Evolutionary conservation across 2,888 invertebrate genomes (phyloP).

Genomic region (Iphiclides podalirius): DNA sequence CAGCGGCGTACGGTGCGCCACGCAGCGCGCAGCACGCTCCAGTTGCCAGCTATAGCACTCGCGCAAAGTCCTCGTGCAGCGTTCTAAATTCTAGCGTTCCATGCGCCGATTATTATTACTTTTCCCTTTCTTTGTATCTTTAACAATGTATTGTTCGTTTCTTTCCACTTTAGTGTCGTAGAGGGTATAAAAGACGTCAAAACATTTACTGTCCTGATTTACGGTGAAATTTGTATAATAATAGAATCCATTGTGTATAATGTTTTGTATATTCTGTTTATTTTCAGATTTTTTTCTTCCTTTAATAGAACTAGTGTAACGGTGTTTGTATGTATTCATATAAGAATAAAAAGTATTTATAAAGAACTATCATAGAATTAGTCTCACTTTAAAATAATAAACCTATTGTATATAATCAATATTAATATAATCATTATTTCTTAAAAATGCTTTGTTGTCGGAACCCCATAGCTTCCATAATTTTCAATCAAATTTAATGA

Average conservation of each 20-base stretch:
- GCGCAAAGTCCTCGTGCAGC: neutral
- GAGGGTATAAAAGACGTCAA: neutral
- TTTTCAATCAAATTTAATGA: no score
- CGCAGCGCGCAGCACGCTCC: slow-evolving; percentile 3
- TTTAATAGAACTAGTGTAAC: no score
- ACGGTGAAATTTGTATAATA: neutral
- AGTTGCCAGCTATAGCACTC: neutral
- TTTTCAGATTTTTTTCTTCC: no score
- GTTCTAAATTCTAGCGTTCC: neutral
- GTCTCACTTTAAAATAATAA: no score
- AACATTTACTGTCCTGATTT: neutral
- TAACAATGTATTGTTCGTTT: neutral
- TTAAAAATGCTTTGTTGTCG: no score
- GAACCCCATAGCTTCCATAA: no score
- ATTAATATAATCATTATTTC: no score
- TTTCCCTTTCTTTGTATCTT: neutral
- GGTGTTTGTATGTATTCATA: no score
- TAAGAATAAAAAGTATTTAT: no score
- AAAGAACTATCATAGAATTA: no score
- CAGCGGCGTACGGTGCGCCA: neutral
- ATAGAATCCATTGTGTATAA: neutral
- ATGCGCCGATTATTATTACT: neutral
- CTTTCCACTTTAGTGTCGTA: neutral
- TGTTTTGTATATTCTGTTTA: no score
- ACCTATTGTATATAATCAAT: no score